Conservation (phyloP, 2,888 invertebrate species). For the Hermaeophaga mercurialis region DNA sequence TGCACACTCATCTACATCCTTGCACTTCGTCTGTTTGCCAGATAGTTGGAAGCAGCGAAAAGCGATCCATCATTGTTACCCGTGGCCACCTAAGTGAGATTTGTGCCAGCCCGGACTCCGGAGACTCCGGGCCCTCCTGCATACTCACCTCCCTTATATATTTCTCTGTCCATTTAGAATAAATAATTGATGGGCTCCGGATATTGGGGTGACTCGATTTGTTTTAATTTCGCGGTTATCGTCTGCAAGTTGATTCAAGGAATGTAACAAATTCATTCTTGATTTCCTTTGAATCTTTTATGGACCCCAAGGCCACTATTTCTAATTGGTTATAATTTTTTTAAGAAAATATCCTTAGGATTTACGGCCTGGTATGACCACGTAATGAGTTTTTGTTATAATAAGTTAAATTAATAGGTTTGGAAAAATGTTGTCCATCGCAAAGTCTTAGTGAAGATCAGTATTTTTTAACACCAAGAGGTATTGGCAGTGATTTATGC, state of each 20-base stretch:
- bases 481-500: too few species aligned
- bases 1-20: constrained; percentile 4
- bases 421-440: too few species aligned
- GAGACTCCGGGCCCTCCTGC: constrained; percentile 29
- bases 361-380: too few species aligned
- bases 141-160: constrained; percentile 33
- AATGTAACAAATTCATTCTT: constrained; percentile 2
- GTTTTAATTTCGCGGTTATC: constrained; percentile 28
- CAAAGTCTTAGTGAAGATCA: neutral
- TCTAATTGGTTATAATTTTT: too few species aligned
- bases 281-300: constrained; percentile 3
- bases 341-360: too few species aligned
- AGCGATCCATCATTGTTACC: constrained; percentile 47
- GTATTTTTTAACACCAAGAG: too few species aligned
- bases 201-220: constrained; percentile 32
- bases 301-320: neutral
- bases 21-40: constrained; percentile 15
- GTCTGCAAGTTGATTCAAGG: neutral
- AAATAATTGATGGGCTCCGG: constrained; percentile 44
- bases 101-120: constrained; percentile 44
- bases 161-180: constrained; percentile 41
- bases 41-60: constrained; percentile 33
- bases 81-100: constrained; percentile 49
- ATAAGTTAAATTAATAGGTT: too few species aligned
- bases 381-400: too few species aligned